phyloP scores from a whole-genome alignment of 1,140 invertebrate genomes.

The Macrotrachela quadricornifera region DNA sequence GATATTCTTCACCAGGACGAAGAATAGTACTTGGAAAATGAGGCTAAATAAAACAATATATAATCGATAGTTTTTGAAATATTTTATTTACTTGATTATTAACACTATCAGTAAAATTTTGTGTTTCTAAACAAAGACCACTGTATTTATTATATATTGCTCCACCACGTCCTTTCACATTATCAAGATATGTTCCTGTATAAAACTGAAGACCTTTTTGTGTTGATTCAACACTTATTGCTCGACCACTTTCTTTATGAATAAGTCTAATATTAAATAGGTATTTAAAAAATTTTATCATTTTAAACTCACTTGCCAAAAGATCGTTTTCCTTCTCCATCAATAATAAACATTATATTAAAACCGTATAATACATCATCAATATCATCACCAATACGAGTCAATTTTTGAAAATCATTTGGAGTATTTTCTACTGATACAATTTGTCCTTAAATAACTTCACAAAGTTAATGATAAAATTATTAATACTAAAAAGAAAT shows the following conservation, averaged over 20 bases:
- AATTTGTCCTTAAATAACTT: background rate
- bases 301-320: too few relatives aligned
- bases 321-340: too few relatives aligned
- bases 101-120: conserved; percentile 70
- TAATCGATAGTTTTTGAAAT: conserved; percentile 1
- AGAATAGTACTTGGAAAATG: conserved; percentile 50
- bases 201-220: conserved; percentile 78
- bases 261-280: background rate
- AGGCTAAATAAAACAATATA: conserved; percentile 28
- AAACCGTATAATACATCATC: too few relatives aligned
- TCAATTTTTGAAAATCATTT: conserved; percentile 45
- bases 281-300: too few relatives aligned
- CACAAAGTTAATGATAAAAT: too few relatives aligned
- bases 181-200: conserved; percentile 47
- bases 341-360: too few relatives aligned
- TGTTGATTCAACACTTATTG: conserved; percentile 51
- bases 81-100: conserved; percentile 43
- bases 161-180: conserved; percentile 40
- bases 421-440: conserved; percentile 39
- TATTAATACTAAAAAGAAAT: too few relatives aligned
- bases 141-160: conserved; percentile 49
- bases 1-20: conserved; percentile 47
- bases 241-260: conserved; percentile 1
- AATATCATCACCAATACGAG: conserved; percentile 24
- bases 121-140: conserved; percentile 68